Conservation (phyloP, 2,797 vertebrate species). For the Diplodus sargus region DNA sequence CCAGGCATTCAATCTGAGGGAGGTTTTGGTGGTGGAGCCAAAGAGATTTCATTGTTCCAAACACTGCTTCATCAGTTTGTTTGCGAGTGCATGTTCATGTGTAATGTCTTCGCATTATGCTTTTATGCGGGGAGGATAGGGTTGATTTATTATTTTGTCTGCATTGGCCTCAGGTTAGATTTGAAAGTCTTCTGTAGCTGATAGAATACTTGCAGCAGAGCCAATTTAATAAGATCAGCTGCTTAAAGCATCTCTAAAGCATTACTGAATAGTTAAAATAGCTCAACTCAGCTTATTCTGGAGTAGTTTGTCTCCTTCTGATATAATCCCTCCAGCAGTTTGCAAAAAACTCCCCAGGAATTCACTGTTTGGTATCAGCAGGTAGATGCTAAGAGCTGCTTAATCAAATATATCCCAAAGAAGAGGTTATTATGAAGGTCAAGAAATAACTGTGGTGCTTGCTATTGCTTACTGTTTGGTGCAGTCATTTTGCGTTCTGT, state of each 20-base stretch:
- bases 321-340: constrained; percentile 62
- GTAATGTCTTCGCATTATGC: constrained; percentile 41
- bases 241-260: constrained; percentile 69
- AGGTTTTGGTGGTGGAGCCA: constrained; percentile 67
- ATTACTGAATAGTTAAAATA: constrained; percentile 72
- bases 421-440: constrained; percentile 39
- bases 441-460: background rate
- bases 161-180: constrained; percentile 66
- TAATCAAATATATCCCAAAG: constrained; percentile 49
- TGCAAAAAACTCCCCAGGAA: constrained; percentile 50
- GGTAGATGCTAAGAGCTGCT: constrained; percentile 39
- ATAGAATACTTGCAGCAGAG: constrained; percentile 67
- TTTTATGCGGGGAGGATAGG: constrained; percentile 39
- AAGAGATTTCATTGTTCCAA: constrained; percentile 73
- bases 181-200: constrained; percentile 66
- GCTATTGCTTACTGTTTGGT: background rate
- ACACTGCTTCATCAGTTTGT: constrained; percentile 56
- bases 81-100: constrained; percentile 42
- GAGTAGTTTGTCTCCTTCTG: constrained; percentile 61
- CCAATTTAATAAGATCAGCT: constrained; percentile 75
- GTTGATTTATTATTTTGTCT: constrained; percentile 55
- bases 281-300: constrained; percentile 69
- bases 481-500: constrained; percentile 11
- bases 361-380: constrained; percentile 45
- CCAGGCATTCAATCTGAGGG: constrained; percentile 68